Base-by-base conservation (phyloP, 2,888 invertebrate species). In the Chelonus formosanus region DNA sequence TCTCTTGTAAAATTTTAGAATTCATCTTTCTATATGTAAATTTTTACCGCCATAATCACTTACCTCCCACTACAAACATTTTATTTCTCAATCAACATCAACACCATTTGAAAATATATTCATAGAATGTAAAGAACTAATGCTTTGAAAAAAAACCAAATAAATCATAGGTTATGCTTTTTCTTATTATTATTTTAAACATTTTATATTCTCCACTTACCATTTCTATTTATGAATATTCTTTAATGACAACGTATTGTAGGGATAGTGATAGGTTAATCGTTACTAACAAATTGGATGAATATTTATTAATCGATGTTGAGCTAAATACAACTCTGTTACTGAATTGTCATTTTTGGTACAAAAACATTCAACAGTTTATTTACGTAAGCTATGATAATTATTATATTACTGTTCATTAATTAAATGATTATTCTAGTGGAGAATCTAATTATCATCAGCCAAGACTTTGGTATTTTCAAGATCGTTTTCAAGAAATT, bases 271-370 rank as follows among this genome's bases (percentile, higher is more conserved):
- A 85, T 52, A 80, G 86, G 68, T 78, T 85, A 60, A 82, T 86
- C 64, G 79, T 82, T 2, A 81, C 83, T 8, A 81, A 85, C 58
- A 85, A 85, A 69, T 80, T 81, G 60, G 87, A 87, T 72, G 80
- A 84, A 68, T 87, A 85, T 78, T 78, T 85, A 47, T 76, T 87
- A 52, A 83, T 86, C 36, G 86, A 86, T 71, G 85, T 79, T 60
- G 77, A 79, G 65, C 67, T 83, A 36, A 82, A 83, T 45, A 75
- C 85, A 69, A 85, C 84, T 47, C 70, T 87, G 62, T 74, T 80
- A 48, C 76, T 88, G 65, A 83, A 86, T 71, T 88, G 87, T 75
- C 85, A 84, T 75, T 87, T 85, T 79, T 88, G 88, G 86, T 86
- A 81, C 6, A 40, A 5, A 57, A 55, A 20, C 34, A 20, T 20